Base-by-base conservation (phyloP, 2,888 invertebrate species). In the Alsophila aescularia region DNA sequence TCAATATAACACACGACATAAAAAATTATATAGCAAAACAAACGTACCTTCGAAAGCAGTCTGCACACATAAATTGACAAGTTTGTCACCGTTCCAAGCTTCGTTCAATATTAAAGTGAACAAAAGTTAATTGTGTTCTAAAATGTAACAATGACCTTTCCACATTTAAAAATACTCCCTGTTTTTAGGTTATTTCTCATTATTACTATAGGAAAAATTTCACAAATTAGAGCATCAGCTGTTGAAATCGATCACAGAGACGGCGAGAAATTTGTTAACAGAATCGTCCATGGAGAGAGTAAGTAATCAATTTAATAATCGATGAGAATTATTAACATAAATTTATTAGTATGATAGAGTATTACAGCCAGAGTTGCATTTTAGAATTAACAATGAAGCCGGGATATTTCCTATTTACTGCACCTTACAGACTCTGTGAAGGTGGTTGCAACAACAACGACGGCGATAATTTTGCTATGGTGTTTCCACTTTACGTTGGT, bases 391-490 rank as follows among this genome's bases (percentile, higher is more conserved):
- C 61, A 40, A 36, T 64, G 18, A 70, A 45, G 29, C 81, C 84
- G 1, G 74, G 65, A 42, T 63, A 73, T 32, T 70, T 88, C 57
- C 53, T 79, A 53, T 90, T 90, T 58, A 89, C 88, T 42, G 88
- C 88, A 15, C 88, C 89, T 9, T 87, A 79, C 62, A 84, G 70
- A 69, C 61, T 89, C 9, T 84, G 83, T 60, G 73, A 80, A 9
- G 81, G 81, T 12, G 78, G 73, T 18, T 81, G 79, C 53, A 68
- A 73, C 27, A 57, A 29, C 2, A 60, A 60, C 10, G 44, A 42
- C 0, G 59, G 7, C 24, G 24, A 59, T 6, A 81, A 83, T 39
- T 71, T 81, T 7, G 58, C 55, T 2, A 66, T 89, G 60, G 61
- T 62, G 7, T 90, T 90, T 52, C 90, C 90, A 5, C 51, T 89